phyloP scores from a whole-genome alignment of 2,797 vertebrate genomes.

The Liparis tanakae region DNA sequence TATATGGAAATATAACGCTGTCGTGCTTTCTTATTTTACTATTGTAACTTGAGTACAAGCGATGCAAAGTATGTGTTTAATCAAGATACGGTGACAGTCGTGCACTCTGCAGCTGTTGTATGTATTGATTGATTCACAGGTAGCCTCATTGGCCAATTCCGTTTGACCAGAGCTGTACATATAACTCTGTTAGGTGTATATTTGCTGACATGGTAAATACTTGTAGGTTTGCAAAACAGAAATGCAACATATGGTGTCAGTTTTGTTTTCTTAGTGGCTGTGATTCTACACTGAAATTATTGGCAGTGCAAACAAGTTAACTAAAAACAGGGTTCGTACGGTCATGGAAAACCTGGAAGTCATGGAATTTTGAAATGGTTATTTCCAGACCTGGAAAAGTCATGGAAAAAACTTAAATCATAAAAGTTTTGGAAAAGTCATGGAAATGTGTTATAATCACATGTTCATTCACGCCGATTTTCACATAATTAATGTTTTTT shows the following conservation, averaged over 20 bases:
- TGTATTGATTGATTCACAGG: background rate
- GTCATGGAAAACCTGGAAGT: too few species aligned
- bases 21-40: background rate
- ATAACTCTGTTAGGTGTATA: background rate
- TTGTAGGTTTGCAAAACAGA: background rate
- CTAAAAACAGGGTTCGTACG: too few species aligned
- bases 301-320: background rate
- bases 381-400: too few species aligned
- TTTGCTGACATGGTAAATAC: background rate
- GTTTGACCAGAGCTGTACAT: background rate
- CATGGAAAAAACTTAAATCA: too few species aligned
- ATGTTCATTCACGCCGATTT: too few species aligned
- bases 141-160: background rate
- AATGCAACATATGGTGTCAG: background rate
- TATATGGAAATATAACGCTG: conserved; percentile 10
- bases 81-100: background rate
- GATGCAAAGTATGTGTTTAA: background rate
- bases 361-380: too few species aligned
- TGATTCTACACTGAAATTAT: background rate
- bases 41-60: background rate
- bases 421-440: too few species aligned
- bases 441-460: too few species aligned
- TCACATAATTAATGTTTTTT: too few species aligned
- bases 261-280: background rate
- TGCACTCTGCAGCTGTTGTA: background rate